Evolutionary conservation across 2,888 invertebrate genomes (phyloP).

Genomic region (Apotomis capreana): DNA sequence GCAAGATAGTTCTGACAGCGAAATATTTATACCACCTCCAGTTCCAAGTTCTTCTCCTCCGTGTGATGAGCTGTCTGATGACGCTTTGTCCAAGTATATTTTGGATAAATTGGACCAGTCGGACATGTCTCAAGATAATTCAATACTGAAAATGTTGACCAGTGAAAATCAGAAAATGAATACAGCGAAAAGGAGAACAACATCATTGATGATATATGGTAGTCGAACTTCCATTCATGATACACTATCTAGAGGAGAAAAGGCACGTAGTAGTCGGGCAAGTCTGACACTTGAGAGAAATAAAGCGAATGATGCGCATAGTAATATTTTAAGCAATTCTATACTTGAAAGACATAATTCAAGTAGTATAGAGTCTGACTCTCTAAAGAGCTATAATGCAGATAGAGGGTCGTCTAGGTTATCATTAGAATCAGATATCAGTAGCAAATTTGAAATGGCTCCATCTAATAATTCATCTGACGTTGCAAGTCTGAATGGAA

Average conservation of each 20-base stretch:
- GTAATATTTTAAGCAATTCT: constrained; percentile 61
- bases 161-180: constrained; percentile 75
- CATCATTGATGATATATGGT: constrained; percentile 80
- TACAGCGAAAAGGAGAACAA: constrained; percentile 75
- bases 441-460: constrained; percentile 77
- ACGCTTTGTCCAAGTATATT: constrained; percentile 78
- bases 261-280: constrained; percentile 76
- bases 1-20: constrained; percentile 92
- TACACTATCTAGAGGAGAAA: constrained; percentile 78
- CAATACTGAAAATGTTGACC: constrained; percentile 78
- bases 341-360: constrained; percentile 68
- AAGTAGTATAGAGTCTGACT: constrained; percentile 74
- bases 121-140: constrained; percentile 75
- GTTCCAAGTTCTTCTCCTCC: constrained; percentile 90
- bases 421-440: constrained; percentile 77
- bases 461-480: constrained; percentile 75
- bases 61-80: constrained; percentile 87
- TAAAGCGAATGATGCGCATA: constrained; percentile 59
- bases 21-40: constrained; percentile 90
- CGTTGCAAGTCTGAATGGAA: constrained; percentile 71
- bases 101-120: constrained; percentile 81
- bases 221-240: constrained; percentile 80
- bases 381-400: constrained; percentile 74
- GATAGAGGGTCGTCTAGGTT: constrained; percentile 76
- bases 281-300: constrained; percentile 70